Evolutionary conservation across 2,888 invertebrate genomes (phyloP).

Genomic region (Patella ulyssiponensis): DNA sequence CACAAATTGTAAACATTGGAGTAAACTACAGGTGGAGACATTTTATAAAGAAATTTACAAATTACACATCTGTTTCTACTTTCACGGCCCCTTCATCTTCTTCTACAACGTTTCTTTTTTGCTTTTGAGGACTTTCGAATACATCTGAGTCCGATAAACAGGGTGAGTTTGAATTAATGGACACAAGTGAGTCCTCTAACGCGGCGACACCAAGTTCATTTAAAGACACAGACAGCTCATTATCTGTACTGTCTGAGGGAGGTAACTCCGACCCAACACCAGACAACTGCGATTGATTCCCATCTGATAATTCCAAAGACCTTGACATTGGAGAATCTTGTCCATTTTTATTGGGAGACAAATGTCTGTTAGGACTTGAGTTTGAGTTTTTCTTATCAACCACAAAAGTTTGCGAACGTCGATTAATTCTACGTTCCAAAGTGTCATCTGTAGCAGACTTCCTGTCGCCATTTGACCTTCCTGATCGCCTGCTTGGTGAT

Average conservation of each 20-base stretch:
- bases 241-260: not conserved
- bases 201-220: constrained; percentile 4
- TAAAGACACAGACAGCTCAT: not conserved
- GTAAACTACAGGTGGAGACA: too few species aligned
- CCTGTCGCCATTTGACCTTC: constrained; percentile 42
- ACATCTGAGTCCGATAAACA: not conserved
- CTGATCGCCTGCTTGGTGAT: constrained; percentile 43
- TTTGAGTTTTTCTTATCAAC: constrained; percentile 38
- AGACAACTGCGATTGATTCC: not conserved
- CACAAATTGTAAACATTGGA: too few species aligned
- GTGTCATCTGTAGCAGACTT: constrained; percentile 35
- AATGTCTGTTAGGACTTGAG: not conserved
- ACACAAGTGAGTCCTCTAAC: not conserved
- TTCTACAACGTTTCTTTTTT: not conserved
- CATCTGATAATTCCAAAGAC: not conserved
- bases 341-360: not conserved
- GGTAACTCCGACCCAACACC: not conserved
- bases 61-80: constrained; percentile 2
- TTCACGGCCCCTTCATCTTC: not conserved
- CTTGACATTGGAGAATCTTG: not conserved
- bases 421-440: constrained; percentile 52
- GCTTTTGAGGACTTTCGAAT: not conserved
- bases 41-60: too few species aligned
- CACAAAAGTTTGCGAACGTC: constrained; percentile 60
- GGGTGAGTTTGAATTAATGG: not conserved